These are phyloP conservation scores for Mohoua ochrocephala DNA, from an alignment of 2,113 vertebrate genomes.

Conservation along the genomic window DNA sequence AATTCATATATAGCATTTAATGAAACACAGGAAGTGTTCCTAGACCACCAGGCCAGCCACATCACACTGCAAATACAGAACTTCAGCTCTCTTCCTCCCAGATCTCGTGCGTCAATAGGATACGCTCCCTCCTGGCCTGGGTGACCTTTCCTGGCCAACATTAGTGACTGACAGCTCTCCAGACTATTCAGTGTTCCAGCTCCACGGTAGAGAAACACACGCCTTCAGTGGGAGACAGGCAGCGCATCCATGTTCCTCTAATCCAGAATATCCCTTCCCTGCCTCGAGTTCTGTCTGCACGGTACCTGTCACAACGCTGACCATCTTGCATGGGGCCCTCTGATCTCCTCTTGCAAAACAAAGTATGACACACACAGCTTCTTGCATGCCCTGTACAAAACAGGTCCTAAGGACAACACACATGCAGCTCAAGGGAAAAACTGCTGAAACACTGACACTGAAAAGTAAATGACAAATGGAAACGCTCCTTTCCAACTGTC, in stretches of 20 bases:
- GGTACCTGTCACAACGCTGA: background rate
- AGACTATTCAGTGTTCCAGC: background rate
- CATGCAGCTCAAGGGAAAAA: background rate
- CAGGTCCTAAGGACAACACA: background rate
- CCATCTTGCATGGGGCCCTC: background rate
- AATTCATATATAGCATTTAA: background rate
- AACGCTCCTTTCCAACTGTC: background rate
- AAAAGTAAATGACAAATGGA: background rate
- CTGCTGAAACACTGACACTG: background rate
- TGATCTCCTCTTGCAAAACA: background rate
- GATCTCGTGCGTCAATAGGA: background rate
- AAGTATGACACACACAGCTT: background rate
- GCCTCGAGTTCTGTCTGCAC: background rate
- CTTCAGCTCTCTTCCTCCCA: background rate
- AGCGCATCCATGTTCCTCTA: background rate
- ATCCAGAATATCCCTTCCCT: background rate
- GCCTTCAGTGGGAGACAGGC: background rate
- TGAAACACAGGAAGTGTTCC: conserved; percentile 33
- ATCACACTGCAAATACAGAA: background rate
- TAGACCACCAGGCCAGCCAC: conserved; percentile 21
- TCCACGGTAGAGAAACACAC: background rate
- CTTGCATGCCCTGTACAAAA: background rate
- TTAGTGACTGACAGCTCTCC: accelerated
- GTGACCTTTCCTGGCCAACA: background rate
- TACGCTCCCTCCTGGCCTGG: background rate